A percentile compares a stretch with the other conserved stretches of the same genome.
Evolutionary conservation across 2,888 invertebrate genomes (phyloP).

Genomic region (Pogonocherus hispidulus): DNA sequence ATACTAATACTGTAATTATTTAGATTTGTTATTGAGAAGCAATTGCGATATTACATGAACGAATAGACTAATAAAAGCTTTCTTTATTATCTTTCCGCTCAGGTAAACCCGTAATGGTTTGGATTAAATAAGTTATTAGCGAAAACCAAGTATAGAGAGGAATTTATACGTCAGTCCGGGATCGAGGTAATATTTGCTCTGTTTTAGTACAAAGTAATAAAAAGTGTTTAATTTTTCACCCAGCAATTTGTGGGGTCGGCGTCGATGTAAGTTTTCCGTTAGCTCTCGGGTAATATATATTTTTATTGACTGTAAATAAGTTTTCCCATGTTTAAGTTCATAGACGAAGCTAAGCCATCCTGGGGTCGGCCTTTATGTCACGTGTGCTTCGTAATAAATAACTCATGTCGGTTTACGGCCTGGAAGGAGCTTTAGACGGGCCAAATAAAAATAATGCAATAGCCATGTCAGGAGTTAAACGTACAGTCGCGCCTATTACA

Average conservation of each 20-base stretch:
- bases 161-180: slow-evolving; percentile 23
- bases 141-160: slow-evolving; percentile 3
- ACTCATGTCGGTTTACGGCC: slow-evolving; percentile 58
- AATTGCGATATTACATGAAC: no score
- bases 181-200: slow-evolving; percentile 27
- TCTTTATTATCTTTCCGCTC: not conserved
- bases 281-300: slow-evolving; percentile 43
- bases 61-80: not conserved
- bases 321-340: slow-evolving; percentile 54
- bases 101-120: not conserved
- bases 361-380: slow-evolving; percentile 55
- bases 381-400: slow-evolving; percentile 59
- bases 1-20: no score
- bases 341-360: slow-evolving; percentile 49
- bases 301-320: slow-evolving; percentile 55
- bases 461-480: slow-evolving; percentile 58
- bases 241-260: slow-evolving; percentile 34
- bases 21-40: no score
- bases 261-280: slow-evolving; percentile 26
- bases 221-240: slow-evolving; percentile 42
- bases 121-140: slow-evolving; percentile 27
- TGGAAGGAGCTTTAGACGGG: slow-evolving; percentile 49
- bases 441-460: slow-evolving; percentile 62
- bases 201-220: slow-evolving; percentile 40
- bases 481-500: slow-evolving; percentile 55